phyloP scores from a whole-genome alignment of 2,797 vertebrate genomes.

The Poeciliopsis infans region DNA sequence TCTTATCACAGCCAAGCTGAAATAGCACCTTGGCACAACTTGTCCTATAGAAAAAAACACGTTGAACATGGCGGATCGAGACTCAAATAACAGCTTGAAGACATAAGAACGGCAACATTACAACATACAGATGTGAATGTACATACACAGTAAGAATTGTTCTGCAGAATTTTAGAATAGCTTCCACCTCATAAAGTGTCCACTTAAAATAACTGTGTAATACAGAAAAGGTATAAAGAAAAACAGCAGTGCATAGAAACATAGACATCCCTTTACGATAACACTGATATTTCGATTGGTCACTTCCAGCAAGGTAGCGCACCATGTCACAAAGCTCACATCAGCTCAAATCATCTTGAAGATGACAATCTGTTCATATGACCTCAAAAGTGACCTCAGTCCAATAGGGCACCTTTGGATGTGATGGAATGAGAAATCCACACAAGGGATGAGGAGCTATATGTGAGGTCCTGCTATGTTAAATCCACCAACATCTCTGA shows the following conservation, averaged over 20 bases:
- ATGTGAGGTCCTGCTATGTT: not conserved
- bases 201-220: not conserved
- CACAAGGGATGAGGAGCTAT: not conserved
- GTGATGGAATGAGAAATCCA: not conserved
- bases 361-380: not conserved
- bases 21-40: conserved; percentile 46
- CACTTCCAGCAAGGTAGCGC: not conserved
- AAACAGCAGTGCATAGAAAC: not conserved
- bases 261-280: not conserved
- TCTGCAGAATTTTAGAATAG: not conserved
- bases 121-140: not conserved
- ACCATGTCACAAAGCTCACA: not conserved
- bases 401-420: not conserved
- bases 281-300: not conserved
- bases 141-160: not conserved
- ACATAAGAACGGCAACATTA: not conserved
- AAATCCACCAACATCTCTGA: not conserved
- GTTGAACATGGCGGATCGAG: conserved; percentile 12
- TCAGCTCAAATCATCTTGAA: not conserved
- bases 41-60: conserved; percentile 36
- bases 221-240: not conserved
- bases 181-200: not conserved
- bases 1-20: conserved; percentile 51
- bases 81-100: conserved; percentile 1
- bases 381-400: not conserved